These are phyloP conservation scores for Tiaroga cobitis DNA, from an alignment of 2,797 vertebrate species.

Conservation along the genomic window DNA sequence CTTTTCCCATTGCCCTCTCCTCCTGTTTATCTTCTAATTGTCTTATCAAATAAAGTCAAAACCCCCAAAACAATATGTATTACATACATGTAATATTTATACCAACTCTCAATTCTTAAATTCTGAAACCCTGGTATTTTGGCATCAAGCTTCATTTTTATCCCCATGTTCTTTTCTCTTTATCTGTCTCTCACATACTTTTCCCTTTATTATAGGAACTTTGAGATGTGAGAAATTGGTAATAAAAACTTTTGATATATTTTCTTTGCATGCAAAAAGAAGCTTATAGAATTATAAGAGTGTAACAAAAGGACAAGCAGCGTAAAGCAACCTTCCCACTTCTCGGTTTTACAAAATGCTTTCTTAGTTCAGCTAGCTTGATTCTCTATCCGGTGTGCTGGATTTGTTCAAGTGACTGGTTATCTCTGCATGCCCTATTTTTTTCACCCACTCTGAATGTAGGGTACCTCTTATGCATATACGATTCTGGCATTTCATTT, in stretches of 20 bases:
- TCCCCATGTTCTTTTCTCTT: not conserved
- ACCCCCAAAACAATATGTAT: too few species aligned
- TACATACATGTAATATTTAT: too few species aligned
- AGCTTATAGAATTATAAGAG: constrained; percentile 78
- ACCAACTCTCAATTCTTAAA: not conserved
- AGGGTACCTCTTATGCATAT: constrained; percentile 67
- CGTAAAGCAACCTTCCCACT: constrained; percentile 18
- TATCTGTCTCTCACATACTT: constrained; percentile 3
- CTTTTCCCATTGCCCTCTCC: not conserved
- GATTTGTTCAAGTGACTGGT: constrained; percentile 84
- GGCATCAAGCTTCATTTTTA: not conserved
- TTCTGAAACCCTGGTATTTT: not conserved
- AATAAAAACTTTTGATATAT: constrained; percentile 71
- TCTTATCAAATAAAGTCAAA: not conserved
- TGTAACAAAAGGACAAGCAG: constrained; percentile 29
- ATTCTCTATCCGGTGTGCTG: constrained; percentile 71
- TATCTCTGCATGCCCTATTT: constrained; percentile 81
- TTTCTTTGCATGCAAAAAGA: constrained; percentile 74
- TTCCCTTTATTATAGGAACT: constrained; percentile 17
- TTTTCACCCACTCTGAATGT: constrained; percentile 59
- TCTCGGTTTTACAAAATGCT: constrained; percentile 41
- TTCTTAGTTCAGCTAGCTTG: constrained; percentile 66
- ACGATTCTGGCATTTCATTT: constrained; percentile 55
- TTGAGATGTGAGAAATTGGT: constrained; percentile 41
- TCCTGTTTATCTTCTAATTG: not conserved